Evolutionary conservation across 2,888 invertebrate genomes (phyloP).

Genomic region (Zonitis immaculata): DNA sequence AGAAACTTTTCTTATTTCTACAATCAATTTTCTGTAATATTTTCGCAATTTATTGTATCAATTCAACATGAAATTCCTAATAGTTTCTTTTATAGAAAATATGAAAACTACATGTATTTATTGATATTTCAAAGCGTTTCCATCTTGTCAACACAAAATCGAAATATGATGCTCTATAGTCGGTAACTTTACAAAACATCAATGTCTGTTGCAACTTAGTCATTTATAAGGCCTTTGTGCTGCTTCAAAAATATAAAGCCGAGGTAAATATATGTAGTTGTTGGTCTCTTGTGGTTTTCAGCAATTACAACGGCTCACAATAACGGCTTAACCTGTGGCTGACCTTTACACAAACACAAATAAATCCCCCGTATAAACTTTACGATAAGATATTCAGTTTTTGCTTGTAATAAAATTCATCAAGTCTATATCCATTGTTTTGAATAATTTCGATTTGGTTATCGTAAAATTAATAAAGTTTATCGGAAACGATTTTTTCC

Average conservation of each 20-base stretch:
- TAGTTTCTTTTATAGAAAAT: not conserved
- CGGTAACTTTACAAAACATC: not conserved
- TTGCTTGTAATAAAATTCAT: slow-evolving; percentile 8
- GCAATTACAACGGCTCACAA: slow-evolving; percentile 18
- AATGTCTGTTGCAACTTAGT: not conserved
- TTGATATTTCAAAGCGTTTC: not conserved
- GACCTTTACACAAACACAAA: slow-evolving; percentile 13
- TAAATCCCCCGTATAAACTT: slow-evolving; percentile 7
- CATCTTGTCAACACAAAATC: too few species aligned
- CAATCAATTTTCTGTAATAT: too few species aligned
- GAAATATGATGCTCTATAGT: too few species aligned
- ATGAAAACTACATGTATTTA: not conserved
- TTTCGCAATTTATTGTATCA: not conserved
- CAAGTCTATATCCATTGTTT: not conserved
- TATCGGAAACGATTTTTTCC: not conserved
- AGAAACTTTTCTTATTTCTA: not conserved
- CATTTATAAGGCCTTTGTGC: not conserved
- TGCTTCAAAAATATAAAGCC: not conserved
- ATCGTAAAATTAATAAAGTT: not conserved
- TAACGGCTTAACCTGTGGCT: slow-evolving; percentile 20
- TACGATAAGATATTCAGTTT: slow-evolving; percentile 15
- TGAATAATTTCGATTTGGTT: not conserved
- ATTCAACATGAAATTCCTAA: not conserved
- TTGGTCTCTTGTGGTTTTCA: slow-evolving; percentile 18
- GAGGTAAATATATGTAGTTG: too few species aligned